Percentiles rank a stretch among this genome's conserved stretches.
These are phyloP conservation scores for Phenganax marumi DNA, from an alignment of 92 coral and sea anemone species.

Conservation along the genomic window DNA sequence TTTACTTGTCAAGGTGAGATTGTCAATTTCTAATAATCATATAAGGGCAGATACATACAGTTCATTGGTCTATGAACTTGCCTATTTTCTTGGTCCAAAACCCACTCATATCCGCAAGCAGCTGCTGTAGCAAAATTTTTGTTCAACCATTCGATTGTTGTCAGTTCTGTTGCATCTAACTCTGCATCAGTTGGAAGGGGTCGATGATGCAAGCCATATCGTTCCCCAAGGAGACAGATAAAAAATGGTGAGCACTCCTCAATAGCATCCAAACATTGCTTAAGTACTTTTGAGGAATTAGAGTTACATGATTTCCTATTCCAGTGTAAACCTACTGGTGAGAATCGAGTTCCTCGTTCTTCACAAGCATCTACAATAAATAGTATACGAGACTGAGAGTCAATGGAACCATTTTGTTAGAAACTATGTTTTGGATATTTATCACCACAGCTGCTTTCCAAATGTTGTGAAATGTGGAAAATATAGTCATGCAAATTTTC, in stretches of 20 bases:
- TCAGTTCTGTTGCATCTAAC: conserved; percentile 51
- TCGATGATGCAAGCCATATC: conserved; percentile 82
- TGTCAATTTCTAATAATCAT: too few species aligned
- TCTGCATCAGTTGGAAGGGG: conserved; percentile 36
- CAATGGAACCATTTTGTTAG: background rate
- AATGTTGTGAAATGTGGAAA: background rate
- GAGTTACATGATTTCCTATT: conserved; percentile 69
- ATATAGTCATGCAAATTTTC: too few species aligned
- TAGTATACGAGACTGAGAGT: background rate
- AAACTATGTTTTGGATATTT: background rate
- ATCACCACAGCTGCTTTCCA: background rate
- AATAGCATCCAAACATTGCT: conserved; percentile 80
- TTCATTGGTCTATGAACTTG: conserved; percentile 1
- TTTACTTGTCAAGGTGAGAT: too few species aligned
- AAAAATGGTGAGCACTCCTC: conserved; percentile 91
- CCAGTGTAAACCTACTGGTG: conserved; percentile 92
- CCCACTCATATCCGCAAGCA: conserved; percentile 84
- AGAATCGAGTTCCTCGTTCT: conserved; percentile 78
- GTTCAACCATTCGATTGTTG: conserved; percentile 77
- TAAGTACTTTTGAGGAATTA: conserved; percentile 68
- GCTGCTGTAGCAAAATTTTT: conserved; percentile 83
- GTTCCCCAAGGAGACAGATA: conserved; percentile 84
- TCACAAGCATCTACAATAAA: conserved; percentile 49
- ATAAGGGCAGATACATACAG: too few species aligned
- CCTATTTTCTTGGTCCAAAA: conserved; percentile 90